These are phyloP conservation scores for Cyprinodon diabolis DNA, from an alignment of 2,797 vertebrate species.

Conservation along the genomic window DNA sequence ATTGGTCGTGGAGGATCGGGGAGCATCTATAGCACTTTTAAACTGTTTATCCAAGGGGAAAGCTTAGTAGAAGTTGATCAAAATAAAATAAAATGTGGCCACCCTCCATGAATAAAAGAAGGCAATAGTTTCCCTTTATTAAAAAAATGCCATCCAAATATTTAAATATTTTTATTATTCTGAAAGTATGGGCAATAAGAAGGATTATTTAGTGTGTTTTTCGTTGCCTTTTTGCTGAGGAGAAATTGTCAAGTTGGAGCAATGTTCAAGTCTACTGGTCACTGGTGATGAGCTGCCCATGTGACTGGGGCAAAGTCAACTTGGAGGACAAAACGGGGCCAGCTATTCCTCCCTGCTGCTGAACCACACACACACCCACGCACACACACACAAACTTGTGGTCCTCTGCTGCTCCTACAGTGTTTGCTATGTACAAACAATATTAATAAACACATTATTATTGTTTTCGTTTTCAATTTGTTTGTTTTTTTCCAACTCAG, in stretches of 20 bases:
- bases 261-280: constrained; percentile 51
- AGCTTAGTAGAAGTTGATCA: constrained; percentile 56
- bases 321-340: constrained; percentile 70
- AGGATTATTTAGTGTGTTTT: constrained; percentile 64
- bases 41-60: constrained; percentile 66
- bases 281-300: constrained; percentile 47
- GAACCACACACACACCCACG: constrained; percentile 56
- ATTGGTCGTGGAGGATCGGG: constrained; percentile 37
- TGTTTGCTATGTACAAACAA: constrained; percentile 84
- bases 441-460: constrained; percentile 88
- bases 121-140: constrained; percentile 50
- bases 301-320: constrained; percentile 60
- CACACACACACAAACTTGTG: constrained; percentile 59
- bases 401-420: constrained; percentile 86
- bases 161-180: constrained; percentile 56
- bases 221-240: constrained; percentile 70
- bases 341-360: constrained; percentile 86
- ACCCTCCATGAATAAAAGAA: constrained; percentile 50
- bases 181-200: constrained; percentile 50
- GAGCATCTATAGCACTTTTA: constrained; percentile 77
- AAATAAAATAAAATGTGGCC: constrained; percentile 32
- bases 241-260: constrained; percentile 69
- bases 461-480: constrained; percentile 77
- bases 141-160: constrained; percentile 66
- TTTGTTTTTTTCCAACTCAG: constrained; percentile 52